Evolutionary conservation across 1,140 invertebrate genomes (phyloP).

Genomic region (Tetramorium simillimum): DNA sequence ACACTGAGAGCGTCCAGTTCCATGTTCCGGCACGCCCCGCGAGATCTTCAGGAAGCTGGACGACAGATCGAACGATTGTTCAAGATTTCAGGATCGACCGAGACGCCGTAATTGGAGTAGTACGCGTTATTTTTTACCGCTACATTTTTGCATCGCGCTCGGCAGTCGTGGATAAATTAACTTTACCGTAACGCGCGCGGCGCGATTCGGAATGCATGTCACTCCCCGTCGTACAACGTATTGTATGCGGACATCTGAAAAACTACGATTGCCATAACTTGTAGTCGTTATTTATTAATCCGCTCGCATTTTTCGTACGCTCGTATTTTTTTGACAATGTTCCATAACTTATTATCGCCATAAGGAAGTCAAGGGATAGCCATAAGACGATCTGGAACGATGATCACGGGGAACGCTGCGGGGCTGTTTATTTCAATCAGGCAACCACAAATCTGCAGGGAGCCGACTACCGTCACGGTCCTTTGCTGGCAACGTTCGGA

Average conservation of each 20-base stretch:
- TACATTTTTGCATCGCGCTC: not conserved
- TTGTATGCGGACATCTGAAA: not conserved
- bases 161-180: not conserved
- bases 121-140: not conserved
- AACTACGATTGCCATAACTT: not conserved
- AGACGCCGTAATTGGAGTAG: not conserved
- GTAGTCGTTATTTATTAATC: slow-evolving; percentile 37
- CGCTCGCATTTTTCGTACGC: slow-evolving; percentile 21
- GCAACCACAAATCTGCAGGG: slow-evolving; percentile 75
- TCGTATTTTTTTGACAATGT: slow-evolving; percentile 53
- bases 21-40: slow-evolving; percentile 28
- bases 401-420: slow-evolving; percentile 43
- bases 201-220: not conserved
- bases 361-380: slow-evolving; percentile 63
- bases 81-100: not conserved
- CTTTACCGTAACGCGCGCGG: not conserved
- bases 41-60: slow-evolving; percentile 34
- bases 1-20: slow-evolving; percentile 28
- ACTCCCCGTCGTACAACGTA: not conserved
- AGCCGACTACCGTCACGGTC: slow-evolving; percentile 66
- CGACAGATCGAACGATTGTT: not conserved
- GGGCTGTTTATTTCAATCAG: slow-evolving; percentile 79
- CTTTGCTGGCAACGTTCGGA: slow-evolving; percentile 44
- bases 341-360: slow-evolving; percentile 58
- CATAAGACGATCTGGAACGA: slow-evolving; percentile 48